Conservation (phyloP, 2,113 vertebrate genomes). For the Tursiops truncatus region DNA sequence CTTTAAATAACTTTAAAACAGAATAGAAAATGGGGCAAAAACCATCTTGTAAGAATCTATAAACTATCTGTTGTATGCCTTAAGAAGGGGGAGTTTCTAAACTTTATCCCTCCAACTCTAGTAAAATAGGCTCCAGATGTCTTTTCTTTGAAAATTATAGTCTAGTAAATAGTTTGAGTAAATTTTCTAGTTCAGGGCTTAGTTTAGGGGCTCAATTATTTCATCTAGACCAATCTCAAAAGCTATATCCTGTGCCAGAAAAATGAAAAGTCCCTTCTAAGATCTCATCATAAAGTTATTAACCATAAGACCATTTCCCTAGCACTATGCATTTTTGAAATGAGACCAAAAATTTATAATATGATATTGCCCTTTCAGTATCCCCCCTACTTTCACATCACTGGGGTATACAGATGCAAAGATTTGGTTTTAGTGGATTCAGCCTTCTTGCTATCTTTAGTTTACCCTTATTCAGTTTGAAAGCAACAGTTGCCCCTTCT, state of each 20-base stretch:
- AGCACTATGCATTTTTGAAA: not conserved
- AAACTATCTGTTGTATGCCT: slow-evolving; percentile 25
- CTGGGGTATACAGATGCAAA: not conserved
- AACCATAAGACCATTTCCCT: not conserved
- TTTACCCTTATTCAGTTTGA: not conserved
- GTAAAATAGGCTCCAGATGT: slow-evolving; percentile 21
- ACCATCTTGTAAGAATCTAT: not conserved
- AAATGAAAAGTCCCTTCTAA: slow-evolving; percentile 57
- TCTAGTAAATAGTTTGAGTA: slow-evolving; percentile 39
- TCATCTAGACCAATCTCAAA: slow-evolving; percentile 1
- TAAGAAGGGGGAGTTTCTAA: slow-evolving; percentile 47
- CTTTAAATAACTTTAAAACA: slow-evolving; percentile 44
- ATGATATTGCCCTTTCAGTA: slow-evolving; percentile 1
- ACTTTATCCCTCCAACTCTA: not conserved
- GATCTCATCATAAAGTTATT: slow-evolving; percentile 35
- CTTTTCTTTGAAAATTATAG: slow-evolving; percentile 54
- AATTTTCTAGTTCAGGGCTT: slow-evolving; percentile 66
- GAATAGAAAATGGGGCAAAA: not conserved
- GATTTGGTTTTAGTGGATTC: not conserved
- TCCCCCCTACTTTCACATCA: not conserved
- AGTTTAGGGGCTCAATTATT: slow-evolving; percentile 32
- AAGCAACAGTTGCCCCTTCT: not conserved
- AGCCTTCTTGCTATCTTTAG: slow-evolving; percentile 13
- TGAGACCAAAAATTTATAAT: slow-evolving; percentile 53
- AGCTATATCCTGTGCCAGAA: not conserved